Conservation (phyloP, 2,888 invertebrate species). For the Apodemia zela region DNA sequence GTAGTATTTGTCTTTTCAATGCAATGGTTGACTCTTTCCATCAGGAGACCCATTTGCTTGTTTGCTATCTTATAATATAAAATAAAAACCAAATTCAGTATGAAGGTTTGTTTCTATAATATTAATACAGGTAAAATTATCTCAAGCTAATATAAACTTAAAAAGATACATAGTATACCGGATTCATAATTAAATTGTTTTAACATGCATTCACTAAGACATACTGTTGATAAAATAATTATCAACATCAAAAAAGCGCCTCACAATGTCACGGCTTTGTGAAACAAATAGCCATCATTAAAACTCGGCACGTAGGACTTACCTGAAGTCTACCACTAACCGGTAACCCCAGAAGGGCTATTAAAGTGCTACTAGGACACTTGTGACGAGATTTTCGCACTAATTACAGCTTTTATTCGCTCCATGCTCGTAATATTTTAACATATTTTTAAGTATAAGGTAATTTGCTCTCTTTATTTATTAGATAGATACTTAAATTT, state of each 20-base stretch:
- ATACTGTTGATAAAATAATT: not conserved
- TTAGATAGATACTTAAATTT: not conserved
- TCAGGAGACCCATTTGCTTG: no score
- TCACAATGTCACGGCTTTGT: slow-evolving; percentile 3
- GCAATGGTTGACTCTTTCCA: no score
- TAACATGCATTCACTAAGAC: not conserved
- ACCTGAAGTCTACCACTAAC: slow-evolving; percentile 36
- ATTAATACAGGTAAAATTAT: no score
- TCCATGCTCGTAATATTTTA: not conserved
- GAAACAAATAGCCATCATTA: slow-evolving; percentile 56
- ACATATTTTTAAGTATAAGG: slow-evolving; percentile 7
- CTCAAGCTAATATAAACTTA: no score
- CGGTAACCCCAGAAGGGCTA: slow-evolving; percentile 34
- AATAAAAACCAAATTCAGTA: no score
- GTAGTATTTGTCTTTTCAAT: no score
- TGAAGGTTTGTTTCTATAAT: no score
- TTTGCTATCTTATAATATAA: no score
- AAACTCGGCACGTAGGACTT: slow-evolving; percentile 40
- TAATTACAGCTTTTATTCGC: slow-evolving; percentile 49
- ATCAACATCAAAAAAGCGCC: slow-evolving; percentile 6
- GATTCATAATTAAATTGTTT: not conserved
- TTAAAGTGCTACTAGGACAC: slow-evolving; percentile 43
- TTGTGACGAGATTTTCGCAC: slow-evolving; percentile 47
- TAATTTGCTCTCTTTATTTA: slow-evolving; percentile 14
- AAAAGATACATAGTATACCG: no score